A percentile compares a stretch with the other conserved stretches of the same genome.
Evolutionary conservation across 2,797 vertebrate species (phyloP).

Genomic region (Mus caroli): DNA sequence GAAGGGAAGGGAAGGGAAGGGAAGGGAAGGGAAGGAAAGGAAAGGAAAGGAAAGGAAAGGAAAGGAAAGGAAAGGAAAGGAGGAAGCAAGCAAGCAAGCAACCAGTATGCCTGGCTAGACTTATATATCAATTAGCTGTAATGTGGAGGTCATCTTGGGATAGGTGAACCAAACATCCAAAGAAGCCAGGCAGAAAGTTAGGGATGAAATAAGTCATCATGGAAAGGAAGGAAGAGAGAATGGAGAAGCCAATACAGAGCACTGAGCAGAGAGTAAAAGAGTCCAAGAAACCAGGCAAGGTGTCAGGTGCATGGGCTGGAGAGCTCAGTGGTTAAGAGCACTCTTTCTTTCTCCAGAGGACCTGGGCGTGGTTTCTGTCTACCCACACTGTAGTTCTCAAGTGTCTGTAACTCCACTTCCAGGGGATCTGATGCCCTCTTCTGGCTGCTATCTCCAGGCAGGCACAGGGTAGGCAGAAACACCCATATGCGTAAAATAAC

Average conservation of each 20-base stretch:
- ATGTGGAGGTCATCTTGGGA: background rate
- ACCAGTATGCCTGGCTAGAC: background rate
- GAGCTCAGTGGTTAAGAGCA: background rate
- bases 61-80: no score
- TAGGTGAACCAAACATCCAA: background rate
- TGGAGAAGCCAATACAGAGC: background rate
- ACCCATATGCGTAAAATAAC: background rate
- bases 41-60: background rate
- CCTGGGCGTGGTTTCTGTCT: background rate
- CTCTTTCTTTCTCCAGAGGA: background rate
- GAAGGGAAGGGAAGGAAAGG: fast-evolving
- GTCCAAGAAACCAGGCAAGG: background rate
- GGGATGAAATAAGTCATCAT: background rate
- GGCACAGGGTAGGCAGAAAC: background rate
- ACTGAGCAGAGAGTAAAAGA: background rate
- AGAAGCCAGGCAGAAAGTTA: constrained; percentile 9
- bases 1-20: no score
- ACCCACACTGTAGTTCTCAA: no score
- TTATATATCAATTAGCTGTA: background rate
- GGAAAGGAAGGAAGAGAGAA: background rate
- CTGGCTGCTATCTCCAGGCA: background rate
- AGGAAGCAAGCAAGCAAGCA: background rate
- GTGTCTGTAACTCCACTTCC: background rate
- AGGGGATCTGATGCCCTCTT: background rate
- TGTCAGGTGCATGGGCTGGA: background rate